Evolutionary conservation across 1,140 invertebrate genomes (phyloP).

Genomic region (Aphelenchoides avenae): DNA sequence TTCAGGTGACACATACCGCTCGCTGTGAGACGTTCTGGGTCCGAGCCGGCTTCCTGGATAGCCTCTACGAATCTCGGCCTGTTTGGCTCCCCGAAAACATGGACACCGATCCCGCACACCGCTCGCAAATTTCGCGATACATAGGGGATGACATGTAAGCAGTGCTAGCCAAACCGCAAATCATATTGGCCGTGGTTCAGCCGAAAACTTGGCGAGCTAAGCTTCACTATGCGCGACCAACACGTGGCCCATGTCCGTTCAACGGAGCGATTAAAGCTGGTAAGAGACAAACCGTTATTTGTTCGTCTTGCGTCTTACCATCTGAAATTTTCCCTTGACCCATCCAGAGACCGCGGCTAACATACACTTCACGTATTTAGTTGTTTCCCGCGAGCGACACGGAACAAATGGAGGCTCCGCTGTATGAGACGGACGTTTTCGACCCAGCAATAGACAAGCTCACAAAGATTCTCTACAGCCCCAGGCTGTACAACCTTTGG

Average conservation of each 20-base stretch:
- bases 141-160: constrained; percentile 45
- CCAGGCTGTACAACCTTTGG: constrained; percentile 47
- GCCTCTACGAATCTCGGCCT: constrained; percentile 35
- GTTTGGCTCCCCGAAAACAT: constrained; percentile 23
- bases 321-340: constrained; percentile 7
- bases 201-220: constrained; percentile 51
- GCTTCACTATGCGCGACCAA: constrained; percentile 51
- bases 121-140: constrained; percentile 19
- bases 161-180: not conserved
- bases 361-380: too few species aligned
- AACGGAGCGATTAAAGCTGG: constrained; percentile 27
- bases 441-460: constrained; percentile 16
- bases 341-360: too few species aligned
- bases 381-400: constrained; percentile 22
- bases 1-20: constrained; percentile 26
- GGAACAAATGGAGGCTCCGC: constrained; percentile 18
- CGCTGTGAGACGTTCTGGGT: constrained; percentile 55
- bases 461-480: constrained; percentile 32
- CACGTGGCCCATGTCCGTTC: constrained; percentile 41
- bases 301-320: not conserved
- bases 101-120: too few species aligned
- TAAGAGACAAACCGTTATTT: constrained; percentile 1
- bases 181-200: constrained; percentile 29
- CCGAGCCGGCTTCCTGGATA: constrained; percentile 41
- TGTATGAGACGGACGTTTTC: too few species aligned